Conservation (phyloP, 2,797 vertebrate species). For the Menidia menidia region DNA sequence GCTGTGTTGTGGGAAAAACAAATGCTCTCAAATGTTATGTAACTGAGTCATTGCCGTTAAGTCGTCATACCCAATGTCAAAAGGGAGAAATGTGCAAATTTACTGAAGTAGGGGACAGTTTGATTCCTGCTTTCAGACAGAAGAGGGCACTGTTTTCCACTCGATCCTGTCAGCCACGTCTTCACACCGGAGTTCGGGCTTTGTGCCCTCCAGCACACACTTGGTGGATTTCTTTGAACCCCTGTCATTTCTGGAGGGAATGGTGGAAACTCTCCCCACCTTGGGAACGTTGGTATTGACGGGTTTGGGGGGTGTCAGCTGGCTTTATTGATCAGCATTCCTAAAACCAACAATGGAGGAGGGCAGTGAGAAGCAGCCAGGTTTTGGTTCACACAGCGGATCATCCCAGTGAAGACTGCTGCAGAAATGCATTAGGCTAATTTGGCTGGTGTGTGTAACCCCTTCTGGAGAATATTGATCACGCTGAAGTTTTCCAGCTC, state of each 20-base stretch:
- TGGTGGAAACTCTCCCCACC: slow-evolving; percentile 24
- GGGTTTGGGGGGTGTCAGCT: slow-evolving; percentile 54
- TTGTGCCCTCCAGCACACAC: slow-evolving; percentile 33
- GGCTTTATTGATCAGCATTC: slow-evolving; percentile 55
- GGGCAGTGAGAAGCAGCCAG: slow-evolving; percentile 63
- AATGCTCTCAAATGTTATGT: not conserved
- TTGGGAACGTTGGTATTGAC: slow-evolving; percentile 63
- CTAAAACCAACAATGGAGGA: slow-evolving; percentile 39
- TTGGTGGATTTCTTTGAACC: slow-evolving; percentile 30
- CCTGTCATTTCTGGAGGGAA: slow-evolving; percentile 15
- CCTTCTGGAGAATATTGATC: slow-evolving; percentile 31
- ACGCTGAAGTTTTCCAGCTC: not conserved
- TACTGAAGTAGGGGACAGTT: not conserved
- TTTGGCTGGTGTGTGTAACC: slow-evolving; percentile 19
- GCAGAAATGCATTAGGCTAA: slow-evolving; percentile 17
- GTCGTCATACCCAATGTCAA: not conserved
- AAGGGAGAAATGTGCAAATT: too few relatives aligned
- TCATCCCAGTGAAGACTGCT: slow-evolving; percentile 25
- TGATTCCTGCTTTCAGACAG: not conserved
- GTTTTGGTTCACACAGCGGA: slow-evolving; percentile 68
- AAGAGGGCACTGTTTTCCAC: slow-evolving; percentile 44
- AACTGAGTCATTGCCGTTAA: not conserved
- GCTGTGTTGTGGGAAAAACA: not conserved
- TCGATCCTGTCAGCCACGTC: not conserved
- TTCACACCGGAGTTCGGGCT: slow-evolving; percentile 4